Conservation (phyloP, 2,113 vertebrate genomes). For the Centropus bengalensis region DNA sequence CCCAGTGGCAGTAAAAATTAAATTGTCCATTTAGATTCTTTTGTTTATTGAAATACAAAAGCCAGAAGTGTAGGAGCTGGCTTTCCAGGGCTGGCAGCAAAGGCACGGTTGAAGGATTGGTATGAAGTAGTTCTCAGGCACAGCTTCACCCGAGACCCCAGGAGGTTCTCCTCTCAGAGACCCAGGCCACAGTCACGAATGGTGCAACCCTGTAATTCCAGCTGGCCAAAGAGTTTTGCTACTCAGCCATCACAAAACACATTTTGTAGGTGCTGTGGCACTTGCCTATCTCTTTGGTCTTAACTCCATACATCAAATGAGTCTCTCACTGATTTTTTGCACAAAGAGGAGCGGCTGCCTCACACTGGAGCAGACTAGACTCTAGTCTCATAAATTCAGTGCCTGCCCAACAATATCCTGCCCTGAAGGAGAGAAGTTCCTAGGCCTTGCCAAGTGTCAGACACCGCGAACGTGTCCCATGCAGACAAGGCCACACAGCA, state of each 20-base stretch:
- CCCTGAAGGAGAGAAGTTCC: background rate
- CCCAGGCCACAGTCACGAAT: rapidly evolving
- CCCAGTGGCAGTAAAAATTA: background rate
- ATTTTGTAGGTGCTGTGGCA: background rate
- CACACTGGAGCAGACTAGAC: background rate
- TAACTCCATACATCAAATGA: background rate
- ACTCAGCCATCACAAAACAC: background rate
- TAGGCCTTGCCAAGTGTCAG: background rate
- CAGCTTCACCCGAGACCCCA: background rate
- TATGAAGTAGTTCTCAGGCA: background rate
- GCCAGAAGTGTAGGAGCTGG: background rate
- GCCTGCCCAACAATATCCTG: background rate
- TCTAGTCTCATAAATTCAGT: background rate
- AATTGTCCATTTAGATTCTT: background rate
- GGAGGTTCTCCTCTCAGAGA: background rate
- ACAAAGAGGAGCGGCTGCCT: background rate
- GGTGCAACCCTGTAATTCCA: background rate
- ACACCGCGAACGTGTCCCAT: background rate
- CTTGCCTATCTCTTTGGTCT: background rate
- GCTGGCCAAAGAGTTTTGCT: background rate
- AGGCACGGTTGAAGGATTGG: background rate
- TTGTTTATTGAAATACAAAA: constrained; percentile 6
- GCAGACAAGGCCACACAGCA: background rate
- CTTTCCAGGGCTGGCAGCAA: background rate
- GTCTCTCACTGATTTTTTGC: background rate